phyloP scores from a whole-genome alignment of 1,140 invertebrate genomes.

The Zeugodacus cucurbitae region DNA sequence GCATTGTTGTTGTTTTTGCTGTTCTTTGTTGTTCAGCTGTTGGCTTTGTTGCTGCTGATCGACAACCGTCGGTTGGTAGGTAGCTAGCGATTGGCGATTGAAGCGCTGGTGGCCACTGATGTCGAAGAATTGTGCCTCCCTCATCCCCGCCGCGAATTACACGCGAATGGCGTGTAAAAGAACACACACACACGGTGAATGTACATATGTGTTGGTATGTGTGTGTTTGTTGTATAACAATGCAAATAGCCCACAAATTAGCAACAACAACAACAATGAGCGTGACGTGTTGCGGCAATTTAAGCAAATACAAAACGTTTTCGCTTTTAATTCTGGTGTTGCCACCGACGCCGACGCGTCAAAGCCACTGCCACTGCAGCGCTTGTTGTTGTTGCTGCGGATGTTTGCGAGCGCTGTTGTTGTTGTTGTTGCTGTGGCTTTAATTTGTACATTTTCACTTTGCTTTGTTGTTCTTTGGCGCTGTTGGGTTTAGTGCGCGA shows the following conservation, averaged over 20 bases:
- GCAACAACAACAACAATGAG: conserved; percentile 20
- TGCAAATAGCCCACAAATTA: not conserved
- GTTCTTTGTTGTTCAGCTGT: too few species aligned
- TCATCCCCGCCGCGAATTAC: too few species aligned
- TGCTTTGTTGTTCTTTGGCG: not conserved
- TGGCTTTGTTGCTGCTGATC: too few species aligned
- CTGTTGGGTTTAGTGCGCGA: not conserved
- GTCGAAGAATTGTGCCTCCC: too few species aligned
- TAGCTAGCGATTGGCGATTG: too few species aligned
- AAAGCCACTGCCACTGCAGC: not conserved
- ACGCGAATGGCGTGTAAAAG: too few species aligned
- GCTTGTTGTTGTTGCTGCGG: not conserved
- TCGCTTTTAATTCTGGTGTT: conserved; percentile 13
- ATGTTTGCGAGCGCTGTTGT: not conserved
- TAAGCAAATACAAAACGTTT: conserved; percentile 24
- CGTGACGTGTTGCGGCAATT: conserved; percentile 27
- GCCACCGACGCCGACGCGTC: not conserved
- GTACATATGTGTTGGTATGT: too few species aligned
- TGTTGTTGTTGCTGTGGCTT: not conserved
- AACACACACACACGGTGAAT: too few species aligned
- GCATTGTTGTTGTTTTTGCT: too few species aligned
- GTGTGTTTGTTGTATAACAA: not conserved
- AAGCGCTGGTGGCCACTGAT: too few species aligned
- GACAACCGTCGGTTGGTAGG: too few species aligned
- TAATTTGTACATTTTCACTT: conserved; percentile 8